Percentiles rank a stretch among this genome's conserved stretches.
Conservation (phyloP, 2,113 vertebrate species). For the Fukomys damarensis region DNA sequence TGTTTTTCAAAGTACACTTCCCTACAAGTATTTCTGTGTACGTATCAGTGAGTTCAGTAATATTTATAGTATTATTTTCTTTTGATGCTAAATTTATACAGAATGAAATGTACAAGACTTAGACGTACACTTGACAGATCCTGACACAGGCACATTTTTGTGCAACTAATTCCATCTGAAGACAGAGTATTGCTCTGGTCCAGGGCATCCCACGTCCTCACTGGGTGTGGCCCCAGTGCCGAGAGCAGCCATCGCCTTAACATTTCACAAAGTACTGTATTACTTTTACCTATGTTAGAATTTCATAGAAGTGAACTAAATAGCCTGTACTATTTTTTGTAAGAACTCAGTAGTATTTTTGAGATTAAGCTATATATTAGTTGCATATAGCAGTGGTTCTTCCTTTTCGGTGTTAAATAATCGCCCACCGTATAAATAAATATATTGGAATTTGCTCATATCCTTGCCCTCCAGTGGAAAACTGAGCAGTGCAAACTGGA, state of each 20-base stretch:
- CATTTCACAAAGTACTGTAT: background rate
- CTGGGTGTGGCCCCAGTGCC: too few relatives aligned
- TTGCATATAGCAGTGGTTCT: background rate
- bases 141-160: background rate
- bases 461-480: background rate
- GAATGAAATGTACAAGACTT: background rate
- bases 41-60: background rate
- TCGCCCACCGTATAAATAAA: background rate
- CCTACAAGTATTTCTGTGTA: background rate
- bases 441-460: background rate
- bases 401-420: background rate
- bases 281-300: background rate
- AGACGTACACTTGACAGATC: background rate
- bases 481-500: background rate
- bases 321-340: background rate
- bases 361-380: background rate
- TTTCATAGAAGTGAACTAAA: background rate
- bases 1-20: background rate
- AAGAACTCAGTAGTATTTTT: background rate
- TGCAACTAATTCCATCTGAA: background rate
- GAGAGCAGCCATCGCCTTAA: background rate
- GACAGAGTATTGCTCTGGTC: background rate
- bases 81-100: background rate
- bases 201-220: background rate
- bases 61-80: background rate